Percentiles rank a stretch among this genome's conserved stretches.
Evolutionary conservation across 2,888 invertebrate species (phyloP).

Genomic region (Entomobrya proxima): DNA sequence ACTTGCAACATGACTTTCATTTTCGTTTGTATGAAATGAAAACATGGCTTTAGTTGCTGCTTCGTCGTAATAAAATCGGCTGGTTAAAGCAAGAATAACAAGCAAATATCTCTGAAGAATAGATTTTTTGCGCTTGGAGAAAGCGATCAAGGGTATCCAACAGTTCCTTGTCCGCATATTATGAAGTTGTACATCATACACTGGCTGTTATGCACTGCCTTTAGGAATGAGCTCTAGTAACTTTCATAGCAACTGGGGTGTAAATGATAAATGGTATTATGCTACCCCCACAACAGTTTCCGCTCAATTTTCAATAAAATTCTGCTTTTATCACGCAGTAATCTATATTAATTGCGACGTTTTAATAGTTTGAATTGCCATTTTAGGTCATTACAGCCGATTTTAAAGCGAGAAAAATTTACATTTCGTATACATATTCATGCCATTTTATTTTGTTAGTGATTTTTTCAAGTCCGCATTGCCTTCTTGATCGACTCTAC

Average conservation of each 20-base stretch:
- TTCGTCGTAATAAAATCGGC: no score
- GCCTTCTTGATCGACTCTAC: conserved; percentile 20
- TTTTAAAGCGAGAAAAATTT: not conserved
- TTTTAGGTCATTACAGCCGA: not conserved
- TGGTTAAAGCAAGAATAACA: no score
- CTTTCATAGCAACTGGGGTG: not conserved
- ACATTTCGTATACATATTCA: not conserved
- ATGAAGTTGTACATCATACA: no score
- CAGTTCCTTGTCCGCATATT: no score
- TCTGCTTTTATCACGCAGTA: not conserved
- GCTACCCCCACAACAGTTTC: conserved; percentile 2
- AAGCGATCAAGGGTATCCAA: no score
- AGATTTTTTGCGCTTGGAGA: no score
- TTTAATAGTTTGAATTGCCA: not conserved
- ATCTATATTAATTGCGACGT: conserved; percentile 13
- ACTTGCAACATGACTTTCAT: no score
- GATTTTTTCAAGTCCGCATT: not conserved
- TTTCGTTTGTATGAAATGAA: no score
- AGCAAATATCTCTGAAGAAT: no score
- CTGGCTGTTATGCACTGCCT: not conserved
- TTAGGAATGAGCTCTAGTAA: not conserved
- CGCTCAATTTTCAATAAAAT: not conserved
- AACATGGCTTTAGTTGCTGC: no score
- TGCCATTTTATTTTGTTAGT: not conserved
- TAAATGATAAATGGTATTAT: not conserved